A percentile compares a stretch with the other conserved stretches of the same genome.
Evolutionary conservation across 2,888 invertebrate species (phyloP).

Genomic region (Drosophila percnosoma): DNA sequence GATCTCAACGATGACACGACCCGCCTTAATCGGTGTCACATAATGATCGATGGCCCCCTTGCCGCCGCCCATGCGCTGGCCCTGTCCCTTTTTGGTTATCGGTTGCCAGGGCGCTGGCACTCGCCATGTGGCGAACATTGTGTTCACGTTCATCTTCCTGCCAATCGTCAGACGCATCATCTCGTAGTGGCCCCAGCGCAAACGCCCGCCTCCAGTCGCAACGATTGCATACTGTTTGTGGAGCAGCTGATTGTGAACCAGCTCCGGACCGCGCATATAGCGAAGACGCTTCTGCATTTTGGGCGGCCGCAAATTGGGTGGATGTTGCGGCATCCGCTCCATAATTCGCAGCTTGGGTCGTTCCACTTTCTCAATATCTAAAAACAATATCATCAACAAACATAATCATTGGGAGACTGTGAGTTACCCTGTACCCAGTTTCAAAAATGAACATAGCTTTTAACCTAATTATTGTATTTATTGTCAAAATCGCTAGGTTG

Average conservation of each 20-base stretch:
- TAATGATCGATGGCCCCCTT: conserved; percentile 98
- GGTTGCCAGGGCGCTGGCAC: conserved; percentile 98
- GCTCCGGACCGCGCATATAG: conserved; percentile 96
- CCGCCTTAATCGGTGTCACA: conserved; percentile 95
- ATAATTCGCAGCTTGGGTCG: conserved; percentile 89
- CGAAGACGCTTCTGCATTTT: conserved; percentile 93
- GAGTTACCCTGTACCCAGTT: background rate
- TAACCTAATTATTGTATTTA: background rate
- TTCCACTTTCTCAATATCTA: conserved; percentile 91
- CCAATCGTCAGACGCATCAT: conserved; percentile 92
- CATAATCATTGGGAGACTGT: background rate
- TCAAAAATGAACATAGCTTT: background rate
- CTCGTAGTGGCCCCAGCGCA: conserved; percentile 93
- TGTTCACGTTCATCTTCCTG: conserved; percentile 90
- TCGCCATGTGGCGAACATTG: conserved; percentile 98
- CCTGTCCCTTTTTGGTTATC: conserved; percentile 94
- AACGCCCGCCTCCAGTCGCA: conserved; percentile 92
- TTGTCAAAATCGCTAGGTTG: background rate
- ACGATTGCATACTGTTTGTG: conserved; percentile 97
- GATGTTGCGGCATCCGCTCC: conserved; percentile 90
- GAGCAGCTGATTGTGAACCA: conserved; percentile 92
- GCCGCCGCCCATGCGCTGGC: conserved; percentile 97
- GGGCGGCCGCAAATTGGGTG: conserved; percentile 89
- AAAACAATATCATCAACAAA: conserved; percentile 1
- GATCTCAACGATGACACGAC: conserved; percentile 96